Conservation (phyloP, 2,888 invertebrate species). For the Parelbella ahira region DNA sequence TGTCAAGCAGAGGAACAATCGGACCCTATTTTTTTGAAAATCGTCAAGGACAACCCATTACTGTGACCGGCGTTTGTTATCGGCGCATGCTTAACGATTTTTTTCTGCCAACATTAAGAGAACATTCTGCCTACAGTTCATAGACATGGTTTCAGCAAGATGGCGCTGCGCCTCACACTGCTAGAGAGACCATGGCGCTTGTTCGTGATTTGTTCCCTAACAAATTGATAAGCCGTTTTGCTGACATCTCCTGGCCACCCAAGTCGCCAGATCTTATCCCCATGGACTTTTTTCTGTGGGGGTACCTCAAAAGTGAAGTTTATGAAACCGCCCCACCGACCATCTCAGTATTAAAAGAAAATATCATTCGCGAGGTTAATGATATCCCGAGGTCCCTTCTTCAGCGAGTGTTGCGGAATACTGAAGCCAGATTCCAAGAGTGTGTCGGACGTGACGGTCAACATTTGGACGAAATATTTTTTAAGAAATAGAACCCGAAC, state of each 20-base stretch:
- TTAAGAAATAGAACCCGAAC: too few species aligned
- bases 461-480: background rate
- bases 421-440: too few species aligned
- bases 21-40: slow-evolving; percentile 14
- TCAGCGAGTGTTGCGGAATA: too few species aligned
- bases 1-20: slow-evolving; percentile 19
- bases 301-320: slow-evolving; percentile 29
- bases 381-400: too few species aligned
- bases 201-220: slow-evolving; percentile 26
- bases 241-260: slow-evolving; percentile 32
- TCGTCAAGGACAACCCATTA: background rate
- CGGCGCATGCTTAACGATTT: slow-evolving; percentile 24
- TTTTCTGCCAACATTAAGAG: slow-evolving; percentile 31
- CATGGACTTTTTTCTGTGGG: slow-evolving; percentile 34
- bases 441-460: background rate
- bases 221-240: slow-evolving; percentile 28
- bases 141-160: slow-evolving; percentile 32
- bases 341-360: too few species aligned
- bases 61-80: slow-evolving; percentile 23
- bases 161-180: slow-evolving; percentile 21
- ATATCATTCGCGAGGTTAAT: too few species aligned
- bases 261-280: slow-evolving; percentile 34
- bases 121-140: slow-evolving; percentile 26
- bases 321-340: slow-evolving; percentile 18
- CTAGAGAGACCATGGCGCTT: slow-evolving; percentile 23